Percentiles rank a stretch among this genome's conserved stretches.
These are phyloP conservation scores for Maccullochella peelii DNA, from an alignment of 2,113 vertebrate genomes.

Conservation along the genomic window DNA sequence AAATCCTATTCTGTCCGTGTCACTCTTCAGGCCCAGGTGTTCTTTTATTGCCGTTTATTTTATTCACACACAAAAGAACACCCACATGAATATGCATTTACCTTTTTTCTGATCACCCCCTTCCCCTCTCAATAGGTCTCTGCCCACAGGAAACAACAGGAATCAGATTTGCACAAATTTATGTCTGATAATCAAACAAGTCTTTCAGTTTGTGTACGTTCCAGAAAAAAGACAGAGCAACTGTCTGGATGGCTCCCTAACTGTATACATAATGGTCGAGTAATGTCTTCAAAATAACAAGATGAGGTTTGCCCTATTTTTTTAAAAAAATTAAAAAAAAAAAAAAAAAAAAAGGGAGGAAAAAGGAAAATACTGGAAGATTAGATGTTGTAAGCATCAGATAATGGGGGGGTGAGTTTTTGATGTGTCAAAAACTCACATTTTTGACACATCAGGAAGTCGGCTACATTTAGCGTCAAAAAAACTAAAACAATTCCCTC, in stretches of 20 bases:
- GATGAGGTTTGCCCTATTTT: background rate
- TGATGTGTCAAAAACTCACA: background rate
- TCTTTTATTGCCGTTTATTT: slow-evolving; percentile 37
- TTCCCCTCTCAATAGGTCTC: background rate
- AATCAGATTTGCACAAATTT: background rate
- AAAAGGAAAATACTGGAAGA: background rate
- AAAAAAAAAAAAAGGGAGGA: no score
- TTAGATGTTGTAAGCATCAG: background rate
- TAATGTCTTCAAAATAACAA: background rate
- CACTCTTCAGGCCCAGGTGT: slow-evolving; percentile 17
- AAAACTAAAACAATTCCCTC: no score
- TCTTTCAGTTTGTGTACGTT: background rate
- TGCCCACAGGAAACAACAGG: background rate
- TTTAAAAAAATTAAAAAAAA: no score
- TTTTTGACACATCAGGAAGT: background rate
- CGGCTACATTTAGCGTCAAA: background rate
- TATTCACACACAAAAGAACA: slow-evolving; percentile 26
- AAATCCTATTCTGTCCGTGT: background rate
- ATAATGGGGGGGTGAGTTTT: background rate
- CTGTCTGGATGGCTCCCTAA: background rate
- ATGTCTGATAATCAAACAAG: background rate
- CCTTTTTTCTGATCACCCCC: background rate
- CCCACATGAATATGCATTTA: slow-evolving; percentile 33
- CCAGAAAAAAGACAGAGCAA: background rate
- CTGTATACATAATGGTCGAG: background rate